Percentiles rank a stretch among this genome's conserved stretches.
Evolutionary conservation across 35 echinoderm and acorn worm genomes (phyloP).

Genomic region (Lytechinus pictus): DNA sequence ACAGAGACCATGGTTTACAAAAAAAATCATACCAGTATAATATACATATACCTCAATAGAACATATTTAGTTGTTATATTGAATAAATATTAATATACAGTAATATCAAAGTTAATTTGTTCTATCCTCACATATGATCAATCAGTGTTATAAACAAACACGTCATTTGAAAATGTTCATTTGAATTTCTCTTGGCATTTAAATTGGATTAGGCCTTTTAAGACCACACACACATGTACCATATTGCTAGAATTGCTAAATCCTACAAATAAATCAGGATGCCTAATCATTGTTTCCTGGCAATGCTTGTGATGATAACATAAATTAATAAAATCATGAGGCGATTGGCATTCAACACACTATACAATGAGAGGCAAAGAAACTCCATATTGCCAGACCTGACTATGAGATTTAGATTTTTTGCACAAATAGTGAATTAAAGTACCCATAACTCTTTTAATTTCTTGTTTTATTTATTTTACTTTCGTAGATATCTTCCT

Average conservation of each 20-base stretch:
- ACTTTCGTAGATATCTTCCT: no score
- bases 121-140: background rate
- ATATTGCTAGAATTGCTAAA: background rate
- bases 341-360: no score
- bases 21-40: background rate
- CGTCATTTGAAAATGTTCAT: slow-evolving; percentile 12
- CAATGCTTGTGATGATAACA: no score
- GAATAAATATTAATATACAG: background rate
- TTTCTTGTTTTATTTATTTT: no score
- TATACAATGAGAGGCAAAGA: no score
- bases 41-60: background rate
- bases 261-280: no score
- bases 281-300: no score
- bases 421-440: no score
- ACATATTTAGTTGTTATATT: background rate
- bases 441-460: no score
- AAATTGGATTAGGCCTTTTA: background rate
- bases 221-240: background rate
- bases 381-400: no score
- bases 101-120: background rate
- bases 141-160: background rate
- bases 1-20: background rate
- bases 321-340: no score
- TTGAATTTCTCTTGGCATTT: background rate
- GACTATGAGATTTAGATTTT: no score